Evolutionary conservation across 37 sponge, comb jelly and placozoan genomes (phyloP).

Genomic region (Axinella damicornis): DNA sequence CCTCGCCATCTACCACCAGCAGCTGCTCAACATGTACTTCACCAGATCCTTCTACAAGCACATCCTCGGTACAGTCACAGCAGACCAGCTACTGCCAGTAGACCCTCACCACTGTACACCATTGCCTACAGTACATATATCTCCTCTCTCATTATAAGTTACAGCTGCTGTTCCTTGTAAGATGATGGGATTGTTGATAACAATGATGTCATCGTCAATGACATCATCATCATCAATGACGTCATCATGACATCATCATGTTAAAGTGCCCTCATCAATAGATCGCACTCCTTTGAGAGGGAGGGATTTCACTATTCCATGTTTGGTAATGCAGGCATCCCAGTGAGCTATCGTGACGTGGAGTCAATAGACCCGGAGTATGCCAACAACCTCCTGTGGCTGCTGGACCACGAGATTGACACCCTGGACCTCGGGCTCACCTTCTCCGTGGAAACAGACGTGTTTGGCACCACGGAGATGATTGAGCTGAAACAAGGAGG

Average conservation of each 20-base stretch:
- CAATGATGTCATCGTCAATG: no score
- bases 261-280: no score
- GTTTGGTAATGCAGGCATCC: constrained; percentile 57
- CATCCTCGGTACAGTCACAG: constrained; percentile 85
- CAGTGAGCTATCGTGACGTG: constrained; percentile 92
- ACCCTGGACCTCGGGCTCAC: constrained; percentile 86
- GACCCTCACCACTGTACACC: no score
- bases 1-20: constrained; percentile 89
- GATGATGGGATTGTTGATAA: no score
- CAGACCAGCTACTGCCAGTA: no score
- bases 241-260: no score
- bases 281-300: no score
- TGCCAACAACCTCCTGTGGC: constrained; percentile 95
- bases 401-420: constrained; percentile 94
- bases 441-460: constrained; percentile 93
- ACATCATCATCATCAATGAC: no score
- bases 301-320: no score
- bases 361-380: constrained; percentile 95
- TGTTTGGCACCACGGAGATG: constrained; percentile 79
- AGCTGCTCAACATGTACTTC: constrained; percentile 96
- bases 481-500: constrained; percentile 88
- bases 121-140: no score
- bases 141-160: no score
- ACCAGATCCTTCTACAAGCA: constrained; percentile 99
- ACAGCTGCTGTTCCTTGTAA: no score